Percentiles rank a stretch among this genome's conserved stretches.
Evolutionary conservation across 2,888 invertebrate species (phyloP).

Genomic region (Thymelicus sylvestris): DNA sequence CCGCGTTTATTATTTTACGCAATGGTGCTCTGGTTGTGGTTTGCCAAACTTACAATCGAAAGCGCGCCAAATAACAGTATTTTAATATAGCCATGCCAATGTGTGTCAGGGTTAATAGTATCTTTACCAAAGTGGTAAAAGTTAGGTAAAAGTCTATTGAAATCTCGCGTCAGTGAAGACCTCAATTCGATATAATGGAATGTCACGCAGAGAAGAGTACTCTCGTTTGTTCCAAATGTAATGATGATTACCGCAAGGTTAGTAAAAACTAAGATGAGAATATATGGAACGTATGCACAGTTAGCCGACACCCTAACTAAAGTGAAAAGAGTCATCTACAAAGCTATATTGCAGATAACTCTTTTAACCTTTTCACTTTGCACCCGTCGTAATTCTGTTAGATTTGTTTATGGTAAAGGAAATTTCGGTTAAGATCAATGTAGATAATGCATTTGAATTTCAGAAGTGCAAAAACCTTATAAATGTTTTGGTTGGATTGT

Average conservation of each 20-base stretch:
- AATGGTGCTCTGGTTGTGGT: constrained; percentile 24
- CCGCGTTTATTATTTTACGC: constrained; percentile 8
- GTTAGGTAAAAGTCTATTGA: constrained; percentile 33
- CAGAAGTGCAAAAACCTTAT: too few species aligned
- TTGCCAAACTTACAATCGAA: constrained; percentile 31
- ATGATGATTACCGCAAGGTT: constrained; percentile 3
- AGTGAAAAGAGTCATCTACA: too few species aligned
- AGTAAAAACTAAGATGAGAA: constrained; percentile 2
- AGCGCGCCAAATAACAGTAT: constrained; percentile 24
- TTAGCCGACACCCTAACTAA: too few species aligned
- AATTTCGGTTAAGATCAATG: too few species aligned
- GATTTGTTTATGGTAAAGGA: too few species aligned
- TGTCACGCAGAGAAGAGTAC: neutral
- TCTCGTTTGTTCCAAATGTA: constrained; percentile 4
- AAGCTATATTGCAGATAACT: too few species aligned
- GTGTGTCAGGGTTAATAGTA: constrained; percentile 34
- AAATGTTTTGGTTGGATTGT: too few species aligned
- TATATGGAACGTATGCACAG: neutral
- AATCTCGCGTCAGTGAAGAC: constrained; percentile 28
- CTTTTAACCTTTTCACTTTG: too few species aligned
- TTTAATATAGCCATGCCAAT: constrained; percentile 10
- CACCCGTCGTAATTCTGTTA: too few species aligned
- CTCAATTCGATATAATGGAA: constrained; percentile 27
- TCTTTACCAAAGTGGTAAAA: constrained; percentile 26
- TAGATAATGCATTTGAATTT: too few species aligned